Base-by-base conservation (phyloP, 2,888 invertebrate genomes). In the Noctua fimbriata region DNA sequence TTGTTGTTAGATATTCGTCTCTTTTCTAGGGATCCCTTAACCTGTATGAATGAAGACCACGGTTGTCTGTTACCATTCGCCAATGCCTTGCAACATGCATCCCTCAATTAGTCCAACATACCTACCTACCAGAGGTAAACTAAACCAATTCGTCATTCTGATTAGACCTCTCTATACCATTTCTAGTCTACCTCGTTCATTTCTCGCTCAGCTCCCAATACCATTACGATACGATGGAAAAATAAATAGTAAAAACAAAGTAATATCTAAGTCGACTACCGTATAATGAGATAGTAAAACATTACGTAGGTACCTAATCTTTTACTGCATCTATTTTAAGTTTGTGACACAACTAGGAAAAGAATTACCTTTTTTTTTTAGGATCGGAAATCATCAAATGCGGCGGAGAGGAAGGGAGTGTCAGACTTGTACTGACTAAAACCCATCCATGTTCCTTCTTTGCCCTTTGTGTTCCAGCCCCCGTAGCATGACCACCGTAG, bases 211-310 rank as follows among this genome's bases (percentile, higher is more conserved):
- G 67, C 69, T 79, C 32, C 14, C 32, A 67, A 78, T 44, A 66
- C 79, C 49, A 69, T 79, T 87, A 80, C 76, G 63, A 60, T 65
- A 60, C 66, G 41, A 10, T 55, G 14, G 2, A 36, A 78, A 84
- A 86, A 81, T 32, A 84, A 84, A 84, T 74, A 73, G 44, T 76
- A 74, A 78, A 82, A 82, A 86, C 78, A 87, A 85, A 78, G 74
- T 81, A 72, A 69, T 82, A 80, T 70, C 69, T 7, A 66, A 85
- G 21, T 66, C 88, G 67, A 82, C 44, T 58, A 81, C 88, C 83
- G 89, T 89, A 80, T 88, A 88, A 88, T 81, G 70, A 88, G 75
- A 65, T 66, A 28, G 32, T 69, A 49, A n/a, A 44, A 65, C 0
- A 55, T 88, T 83, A 75, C 55, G 66, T 63, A 36, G 4, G 36